Conservation (phyloP, 2,797 vertebrate genomes). For the Masticophis lateralis region DNA sequence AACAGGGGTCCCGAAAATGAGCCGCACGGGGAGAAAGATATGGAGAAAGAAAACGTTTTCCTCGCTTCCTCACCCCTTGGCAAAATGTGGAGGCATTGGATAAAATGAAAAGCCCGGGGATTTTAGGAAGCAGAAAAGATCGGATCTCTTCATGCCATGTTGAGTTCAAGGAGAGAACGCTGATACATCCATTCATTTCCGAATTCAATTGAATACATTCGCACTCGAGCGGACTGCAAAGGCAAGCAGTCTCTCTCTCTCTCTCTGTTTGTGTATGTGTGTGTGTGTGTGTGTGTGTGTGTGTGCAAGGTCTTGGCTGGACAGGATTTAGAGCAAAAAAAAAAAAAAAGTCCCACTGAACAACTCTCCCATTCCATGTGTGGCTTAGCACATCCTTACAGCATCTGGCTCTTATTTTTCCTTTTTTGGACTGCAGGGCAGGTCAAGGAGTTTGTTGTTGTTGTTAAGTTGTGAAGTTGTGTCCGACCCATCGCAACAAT, state of each 20-base stretch:
- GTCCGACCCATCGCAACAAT: no score
- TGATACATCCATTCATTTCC: neutral
- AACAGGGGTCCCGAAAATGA: neutral
- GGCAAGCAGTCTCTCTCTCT: neutral
- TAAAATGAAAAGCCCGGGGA: neutral
- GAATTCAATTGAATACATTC: neutral
- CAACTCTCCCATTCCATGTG: no score
- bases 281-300: no score
- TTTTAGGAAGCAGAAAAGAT: neutral
- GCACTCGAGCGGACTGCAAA: neutral
- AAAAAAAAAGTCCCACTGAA: neutral
- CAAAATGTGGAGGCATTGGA: neutral
- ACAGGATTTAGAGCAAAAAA: accelerated
- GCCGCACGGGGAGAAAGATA: no score
- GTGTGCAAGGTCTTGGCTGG: neutral
- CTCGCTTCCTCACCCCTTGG: neutral
- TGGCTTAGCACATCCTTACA: neutral
- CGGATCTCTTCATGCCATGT: neutral
- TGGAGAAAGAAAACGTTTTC: neutral
- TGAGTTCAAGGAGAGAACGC: neutral
- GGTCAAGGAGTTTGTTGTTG: no score
- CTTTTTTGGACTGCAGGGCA: neutral
- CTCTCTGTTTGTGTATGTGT: no score
- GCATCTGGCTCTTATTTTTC: neutral
- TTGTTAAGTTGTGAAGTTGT: no score